Evolutionary conservation across 1,140 invertebrate genomes (phyloP), one percentile per base, ranked within the genome.

Genomic region (Liolophura sinensis): DNA sequence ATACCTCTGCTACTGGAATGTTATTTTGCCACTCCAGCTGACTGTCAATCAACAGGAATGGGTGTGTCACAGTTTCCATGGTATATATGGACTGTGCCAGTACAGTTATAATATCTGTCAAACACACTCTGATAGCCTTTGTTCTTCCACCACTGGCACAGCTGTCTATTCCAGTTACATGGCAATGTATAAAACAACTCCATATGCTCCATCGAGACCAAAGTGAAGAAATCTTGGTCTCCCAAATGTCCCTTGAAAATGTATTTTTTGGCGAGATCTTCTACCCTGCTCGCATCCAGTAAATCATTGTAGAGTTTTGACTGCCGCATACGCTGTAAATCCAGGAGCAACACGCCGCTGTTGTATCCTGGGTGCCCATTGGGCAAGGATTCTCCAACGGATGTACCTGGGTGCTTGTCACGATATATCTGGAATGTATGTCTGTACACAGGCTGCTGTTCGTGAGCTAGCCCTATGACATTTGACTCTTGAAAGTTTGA

Each of bases 51-150:
- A 40, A 40, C 31, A 67, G 91, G 91, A 75, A 93, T 91, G 57
- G 87, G 86, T 48, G 92, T 91, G 83, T 93, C 92, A 82, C 92
- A 93, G 85, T 95, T 95, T 1, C 92, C 93, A 84, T 95, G 93
- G 82, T 92, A 92, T 40, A 95, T 84, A 83, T 91, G 89, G 11
- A 90, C 87, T 67, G 88, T 82, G n/a, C 89, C 89, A 62, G 89
- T 82, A 80, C 93, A 95, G 50, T 86, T 86, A 61, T 90, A 91
- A 86, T 93, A 95, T 65, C 88, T 82, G 69, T 90, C 87, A 79
- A 94, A 94, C 47, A 93, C 88, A 71, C 91, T 88, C 3, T 86
- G 85, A 72, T 94, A 94, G 5, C 92, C 92, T 73, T 92, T 89
- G 69, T 90, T 87, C 69, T 88, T 88, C 93, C 93, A 95, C 92